Base-by-base conservation (phyloP, 2,113 vertebrate species). In the Corythornis madagascariensis region DNA sequence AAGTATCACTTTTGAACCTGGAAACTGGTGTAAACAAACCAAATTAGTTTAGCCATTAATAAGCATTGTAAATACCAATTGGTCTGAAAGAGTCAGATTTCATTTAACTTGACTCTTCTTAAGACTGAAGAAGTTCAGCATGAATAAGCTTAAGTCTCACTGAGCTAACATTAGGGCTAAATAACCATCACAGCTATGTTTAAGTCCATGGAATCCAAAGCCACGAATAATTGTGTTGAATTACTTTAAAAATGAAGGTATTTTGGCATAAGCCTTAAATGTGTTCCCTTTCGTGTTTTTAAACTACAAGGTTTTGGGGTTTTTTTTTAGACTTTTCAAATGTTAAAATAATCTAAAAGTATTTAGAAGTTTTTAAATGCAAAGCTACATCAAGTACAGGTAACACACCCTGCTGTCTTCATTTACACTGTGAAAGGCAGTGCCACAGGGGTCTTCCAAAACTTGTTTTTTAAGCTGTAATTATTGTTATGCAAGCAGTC, bases 1-100 rank as follows among this genome's bases (percentile, higher is more conserved):
- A 77, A 90, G 50, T 61, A 69, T 75, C 55, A 42, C 13, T 95
- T 90, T 38, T 72, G 50, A 92, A 63, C 50, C 53, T 72, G 48
- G n/a, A 78, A 78, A 79, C 28, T 33, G 10, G 9, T 35, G 9
- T 57, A 88, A 92, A 87, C n/a, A 76, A 85, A 57, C 8, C 18
- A 85, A 82, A 76, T 79, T 79, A 75, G 28, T 70, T 89, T 65
- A 79, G 53, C 20, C 59, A 33, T n/a, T 35, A 81, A 74, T 53
- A 88, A 86, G 16, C 60, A 73, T 47, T 29, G 17, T 64, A 60
- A 64, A 74, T 56, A 40, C 4, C 0, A 70, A 52, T 20, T 38
- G n/a, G 17, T 52, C 47, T 38, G 48, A 69, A 26, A 50, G 66
- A 52, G n/a, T 69, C n/a, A 50, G 24, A 50, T 28, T 33, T 48